Conservation (phyloP, 2,888 invertebrate genomes). For the Cybosia mesomella region DNA sequence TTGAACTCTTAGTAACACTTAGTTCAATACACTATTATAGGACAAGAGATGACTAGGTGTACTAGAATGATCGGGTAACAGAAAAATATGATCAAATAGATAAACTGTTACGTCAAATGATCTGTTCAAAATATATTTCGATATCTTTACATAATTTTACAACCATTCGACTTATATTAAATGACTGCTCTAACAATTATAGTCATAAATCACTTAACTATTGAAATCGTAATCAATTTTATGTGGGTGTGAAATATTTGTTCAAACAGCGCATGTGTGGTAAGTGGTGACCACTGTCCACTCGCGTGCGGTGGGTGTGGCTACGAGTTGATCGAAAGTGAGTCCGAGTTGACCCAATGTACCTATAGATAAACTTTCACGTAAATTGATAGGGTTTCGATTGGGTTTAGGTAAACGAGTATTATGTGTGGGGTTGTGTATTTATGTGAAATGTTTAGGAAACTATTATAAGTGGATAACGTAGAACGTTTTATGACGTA, state of each 20-base stretch:
- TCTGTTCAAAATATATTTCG: not conserved
- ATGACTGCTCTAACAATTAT: constrained; percentile 34
- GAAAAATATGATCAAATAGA: too few relatives aligned
- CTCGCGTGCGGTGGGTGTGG: constrained; percentile 77
- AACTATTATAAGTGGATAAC: not conserved
- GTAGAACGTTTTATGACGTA: not conserved
- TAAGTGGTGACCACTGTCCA: constrained; percentile 85
- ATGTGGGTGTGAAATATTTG: constrained; percentile 72
- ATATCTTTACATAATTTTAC: constrained; percentile 19
- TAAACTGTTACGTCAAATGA: too few relatives aligned
- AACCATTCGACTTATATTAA: constrained; percentile 21
- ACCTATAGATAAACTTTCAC: constrained; percentile 62
- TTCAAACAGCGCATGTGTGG: constrained; percentile 77
- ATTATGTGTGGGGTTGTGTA: constrained; percentile 40
- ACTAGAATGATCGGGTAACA: too few relatives aligned
- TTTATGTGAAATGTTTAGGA: constrained; percentile 31
- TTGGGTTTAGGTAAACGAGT: constrained; percentile 53
- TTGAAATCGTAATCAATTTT: constrained; percentile 49
- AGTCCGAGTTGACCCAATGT: constrained; percentile 57
- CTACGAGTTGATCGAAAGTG: constrained; percentile 55
- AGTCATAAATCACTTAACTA: constrained; percentile 48
- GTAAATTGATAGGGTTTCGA: constrained; percentile 73
- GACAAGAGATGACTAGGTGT: too few relatives aligned
- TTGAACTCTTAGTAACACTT: too few relatives aligned
- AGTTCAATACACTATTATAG: too few relatives aligned